A percentile compares a stretch with the other conserved stretches of the same genome.
phyloP scores from a whole-genome alignment of 2,797 vertebrate genomes.

The Mormyrops boulengeri region DNA sequence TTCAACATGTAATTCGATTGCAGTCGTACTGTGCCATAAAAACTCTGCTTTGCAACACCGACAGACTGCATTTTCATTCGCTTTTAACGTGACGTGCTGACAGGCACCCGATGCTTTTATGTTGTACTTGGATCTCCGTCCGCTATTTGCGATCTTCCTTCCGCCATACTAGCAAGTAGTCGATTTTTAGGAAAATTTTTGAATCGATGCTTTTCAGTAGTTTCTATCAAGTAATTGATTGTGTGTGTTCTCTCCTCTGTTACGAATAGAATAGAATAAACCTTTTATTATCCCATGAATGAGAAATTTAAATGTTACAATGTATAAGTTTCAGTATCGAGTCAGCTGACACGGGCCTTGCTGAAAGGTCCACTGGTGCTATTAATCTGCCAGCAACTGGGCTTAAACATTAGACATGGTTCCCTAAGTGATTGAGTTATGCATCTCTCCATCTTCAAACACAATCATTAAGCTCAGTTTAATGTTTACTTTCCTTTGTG shows the following conservation, averaged over 20 bases:
- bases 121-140: neutral
- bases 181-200: neutral
- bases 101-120: neutral
- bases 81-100: neutral
- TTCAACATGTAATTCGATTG: neutral
- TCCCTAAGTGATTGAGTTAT: neutral
- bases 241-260: neutral
- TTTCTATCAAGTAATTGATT: neutral
- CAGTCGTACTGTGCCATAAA: neutral
- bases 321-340: neutral
- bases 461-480: neutral
- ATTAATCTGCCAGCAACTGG: neutral
- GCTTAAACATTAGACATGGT: neutral
- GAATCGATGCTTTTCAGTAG: neutral
- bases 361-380: neutral
- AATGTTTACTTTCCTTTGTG: neutral
- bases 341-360: neutral
- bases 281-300: too few species aligned
- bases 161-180: neutral
- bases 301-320: too few species aligned
- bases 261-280: too few species aligned
- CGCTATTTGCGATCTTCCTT: neutral
- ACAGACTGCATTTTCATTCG: neutral
- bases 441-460: neutral
- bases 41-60: neutral